Conservation (phyloP, 2,797 vertebrate genomes). For the Lophotriccus pileatus region DNA sequence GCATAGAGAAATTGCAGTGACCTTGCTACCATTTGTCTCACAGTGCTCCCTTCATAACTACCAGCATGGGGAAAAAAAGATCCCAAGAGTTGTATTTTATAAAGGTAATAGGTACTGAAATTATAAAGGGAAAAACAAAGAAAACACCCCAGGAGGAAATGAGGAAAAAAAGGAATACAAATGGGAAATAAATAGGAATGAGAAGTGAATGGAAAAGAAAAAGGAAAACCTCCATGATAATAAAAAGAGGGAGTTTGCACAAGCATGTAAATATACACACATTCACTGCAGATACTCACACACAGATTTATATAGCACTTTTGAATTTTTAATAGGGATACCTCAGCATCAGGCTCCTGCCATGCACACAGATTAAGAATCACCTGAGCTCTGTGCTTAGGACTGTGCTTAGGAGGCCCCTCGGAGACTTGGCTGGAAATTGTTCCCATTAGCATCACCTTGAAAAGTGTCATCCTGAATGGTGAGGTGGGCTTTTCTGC, state of each 20-base stretch:
- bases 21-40: not conserved
- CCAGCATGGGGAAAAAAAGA: not conserved
- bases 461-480: not conserved
- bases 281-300: not conserved
- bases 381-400: not conserved
- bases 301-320: not conserved
- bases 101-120: not conserved
- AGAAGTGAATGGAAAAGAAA: not conserved
- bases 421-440: not conserved
- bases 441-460: not conserved
- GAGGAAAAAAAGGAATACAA: not conserved
- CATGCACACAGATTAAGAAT: not conserved
- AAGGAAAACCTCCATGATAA: not conserved
- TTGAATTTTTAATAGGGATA: not conserved
- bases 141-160: not conserved
- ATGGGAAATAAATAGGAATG: not conserved
- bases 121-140: not conserved
- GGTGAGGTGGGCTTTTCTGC: not conserved
- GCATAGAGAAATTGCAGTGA: not conserved
- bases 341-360: not conserved
- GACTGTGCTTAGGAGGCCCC: not conserved
- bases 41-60: not conserved
- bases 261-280: not conserved
- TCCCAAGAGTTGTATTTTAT: not conserved
- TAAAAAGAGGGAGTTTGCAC: not conserved